A percentile compares a stretch with the other conserved stretches of the same genome.
These are phyloP conservation scores for Galaxias olidus DNA, from an alignment of 2,797 vertebrate species.

Conservation along the genomic window DNA sequence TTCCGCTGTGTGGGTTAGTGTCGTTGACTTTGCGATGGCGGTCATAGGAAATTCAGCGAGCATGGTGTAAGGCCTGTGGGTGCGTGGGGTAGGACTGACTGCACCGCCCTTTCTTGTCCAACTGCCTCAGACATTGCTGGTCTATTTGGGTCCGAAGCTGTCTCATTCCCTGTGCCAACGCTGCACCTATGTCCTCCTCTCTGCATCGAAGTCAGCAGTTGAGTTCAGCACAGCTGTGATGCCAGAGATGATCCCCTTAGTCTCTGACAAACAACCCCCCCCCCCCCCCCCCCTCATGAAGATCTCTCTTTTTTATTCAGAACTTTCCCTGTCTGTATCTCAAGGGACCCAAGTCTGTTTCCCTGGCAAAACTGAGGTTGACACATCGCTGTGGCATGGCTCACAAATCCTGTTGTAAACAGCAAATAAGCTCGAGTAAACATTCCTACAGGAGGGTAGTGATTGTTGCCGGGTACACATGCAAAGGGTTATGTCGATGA, in stretches of 20 bases:
- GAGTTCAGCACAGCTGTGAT: conserved; percentile 45
- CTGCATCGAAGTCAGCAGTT: conserved; percentile 34
- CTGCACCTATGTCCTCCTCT: conserved; percentile 16
- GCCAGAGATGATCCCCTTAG: conserved; percentile 38
- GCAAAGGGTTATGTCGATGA: conserved; percentile 5
- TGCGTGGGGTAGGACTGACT: conserved; percentile 14
- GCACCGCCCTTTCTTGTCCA: too few species aligned
- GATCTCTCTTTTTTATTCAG: conserved; percentile 6
- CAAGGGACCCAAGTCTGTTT: conserved; percentile 7
- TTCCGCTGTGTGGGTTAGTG: conserved; percentile 14
- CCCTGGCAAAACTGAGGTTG: conserved; percentile 2
- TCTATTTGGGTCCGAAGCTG: not conserved
- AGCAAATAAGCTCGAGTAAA: not conserved
- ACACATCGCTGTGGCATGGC: not conserved
- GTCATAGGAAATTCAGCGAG: conserved; percentile 25
- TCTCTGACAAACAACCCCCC: conserved; percentile 29
- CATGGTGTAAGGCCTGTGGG: conserved; percentile 44
- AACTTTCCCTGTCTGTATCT: not conserved
- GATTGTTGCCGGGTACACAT: not conserved
- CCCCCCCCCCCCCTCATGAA: conserved; percentile 26
- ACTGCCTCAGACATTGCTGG: conserved; percentile 32
- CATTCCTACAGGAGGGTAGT: not conserved
- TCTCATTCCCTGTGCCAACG: too few species aligned
- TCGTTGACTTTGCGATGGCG: conserved; percentile 23
- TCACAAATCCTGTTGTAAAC: not conserved